Evolutionary conservation across 2,113 vertebrate species (phyloP).

Genomic region (Pelecanoides urinatrix): DNA sequence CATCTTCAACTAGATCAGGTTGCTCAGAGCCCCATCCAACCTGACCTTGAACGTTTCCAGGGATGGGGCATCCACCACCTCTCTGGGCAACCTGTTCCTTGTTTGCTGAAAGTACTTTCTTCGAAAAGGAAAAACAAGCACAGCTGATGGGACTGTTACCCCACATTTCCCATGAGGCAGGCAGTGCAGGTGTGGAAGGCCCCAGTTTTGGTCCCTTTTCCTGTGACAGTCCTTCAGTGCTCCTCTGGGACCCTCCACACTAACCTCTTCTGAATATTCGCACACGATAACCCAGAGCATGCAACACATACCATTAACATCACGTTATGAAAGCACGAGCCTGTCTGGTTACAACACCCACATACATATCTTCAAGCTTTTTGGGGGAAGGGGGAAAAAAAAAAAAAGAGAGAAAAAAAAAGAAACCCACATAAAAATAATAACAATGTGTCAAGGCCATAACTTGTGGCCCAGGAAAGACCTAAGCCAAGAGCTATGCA

Average conservation of each 20-base stretch:
- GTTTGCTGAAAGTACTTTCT: neutral
- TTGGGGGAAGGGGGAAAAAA: rapidly evolving
- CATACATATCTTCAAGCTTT: neutral
- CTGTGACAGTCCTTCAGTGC: neutral
- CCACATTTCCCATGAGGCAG: neutral
- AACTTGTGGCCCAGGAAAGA: neutral
- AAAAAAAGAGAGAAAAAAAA: neutral
- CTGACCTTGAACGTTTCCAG: neutral
- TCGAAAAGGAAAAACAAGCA: neutral
- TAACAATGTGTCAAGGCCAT: neutral
- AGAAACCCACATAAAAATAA: neutral
- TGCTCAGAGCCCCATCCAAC: neutral
- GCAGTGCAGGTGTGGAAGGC: neutral
- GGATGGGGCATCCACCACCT: neutral
- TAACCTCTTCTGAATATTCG: neutral
- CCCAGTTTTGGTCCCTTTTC: neutral
- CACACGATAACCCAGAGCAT: rapidly evolving
- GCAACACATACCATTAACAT: neutral
- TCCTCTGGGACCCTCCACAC: neutral
- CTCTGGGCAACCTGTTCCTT: neutral
- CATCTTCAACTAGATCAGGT: neutral
- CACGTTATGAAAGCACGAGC: neutral
- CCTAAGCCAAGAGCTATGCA: neutral
- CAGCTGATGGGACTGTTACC: neutral
- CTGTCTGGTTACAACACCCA: neutral